These are phyloP conservation scores for Morpho achilles DNA, from an alignment of 2,888 invertebrate genomes.

Conservation along the genomic window DNA sequence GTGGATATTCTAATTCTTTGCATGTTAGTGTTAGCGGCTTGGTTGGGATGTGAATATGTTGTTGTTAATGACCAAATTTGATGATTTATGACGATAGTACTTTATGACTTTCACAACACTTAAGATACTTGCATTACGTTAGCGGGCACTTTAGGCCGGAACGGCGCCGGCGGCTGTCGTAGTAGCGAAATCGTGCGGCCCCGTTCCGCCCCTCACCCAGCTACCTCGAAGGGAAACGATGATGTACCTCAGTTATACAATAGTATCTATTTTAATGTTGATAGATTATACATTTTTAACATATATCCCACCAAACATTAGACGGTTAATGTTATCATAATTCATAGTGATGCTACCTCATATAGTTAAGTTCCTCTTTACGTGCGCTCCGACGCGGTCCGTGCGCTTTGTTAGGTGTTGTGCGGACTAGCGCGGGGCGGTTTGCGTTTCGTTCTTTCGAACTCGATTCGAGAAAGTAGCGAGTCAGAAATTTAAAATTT, in stretches of 20 bases:
- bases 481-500: too few relatives aligned
- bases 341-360: slow-evolving; percentile 74
- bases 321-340: slow-evolving; percentile 61
- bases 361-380: slow-evolving; percentile 49
- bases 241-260: slow-evolving; percentile 71
- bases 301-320: slow-evolving; percentile 76
- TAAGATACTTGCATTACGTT: background rate
- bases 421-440: too few relatives aligned
- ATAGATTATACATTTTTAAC: slow-evolving; percentile 55
- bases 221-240: slow-evolving; percentile 67
- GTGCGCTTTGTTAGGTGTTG: too few relatives aligned
- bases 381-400: background rate
- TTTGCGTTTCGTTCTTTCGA: too few relatives aligned
- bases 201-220: slow-evolving; percentile 28
- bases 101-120: too few relatives aligned
- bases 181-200: background rate
- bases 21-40: too few relatives aligned
- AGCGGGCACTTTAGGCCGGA: slow-evolving; percentile 12
- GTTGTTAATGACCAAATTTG: too few relatives aligned
- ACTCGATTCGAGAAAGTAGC: too few relatives aligned
- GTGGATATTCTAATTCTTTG: too few relatives aligned
- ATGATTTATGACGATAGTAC: too few relatives aligned
- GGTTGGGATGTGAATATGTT: too few relatives aligned
- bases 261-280: slow-evolving; percentile 68
- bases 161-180: background rate